Percentiles rank a stretch among this genome's conserved stretches.
Evolutionary conservation across 1,140 invertebrate genomes (phyloP).

Genomic region (Pararge aegeria): DNA sequence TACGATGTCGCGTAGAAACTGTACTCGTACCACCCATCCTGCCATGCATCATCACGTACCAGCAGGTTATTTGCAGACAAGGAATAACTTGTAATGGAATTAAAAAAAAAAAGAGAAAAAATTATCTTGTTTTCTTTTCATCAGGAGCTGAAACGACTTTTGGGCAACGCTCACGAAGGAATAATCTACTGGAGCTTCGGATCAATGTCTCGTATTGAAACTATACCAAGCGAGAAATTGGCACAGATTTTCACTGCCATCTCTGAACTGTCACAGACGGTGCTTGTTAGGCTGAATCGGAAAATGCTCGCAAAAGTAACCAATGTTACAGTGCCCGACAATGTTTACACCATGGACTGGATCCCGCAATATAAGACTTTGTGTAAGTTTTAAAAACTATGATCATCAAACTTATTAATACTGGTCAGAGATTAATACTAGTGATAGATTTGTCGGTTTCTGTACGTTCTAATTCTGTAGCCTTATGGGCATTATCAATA

Average conservation of each 20-base stretch:
- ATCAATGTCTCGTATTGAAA: slow-evolving; percentile 81
- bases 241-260: slow-evolving; percentile 76
- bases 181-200: slow-evolving; percentile 87
- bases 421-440: too few species aligned
- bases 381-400: slow-evolving; percentile 67
- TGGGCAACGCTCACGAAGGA: slow-evolving; percentile 81
- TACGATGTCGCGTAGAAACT: too few species aligned
- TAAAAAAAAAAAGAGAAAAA: too few species aligned
- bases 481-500: too few species aligned
- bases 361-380: slow-evolving; percentile 84
- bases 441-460: too few species aligned
- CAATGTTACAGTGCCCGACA: slow-evolving; percentile 78
- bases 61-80: too few species aligned
- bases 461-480: too few species aligned
- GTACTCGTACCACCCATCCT: too few species aligned
- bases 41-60: too few species aligned
- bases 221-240: slow-evolving; percentile 72
- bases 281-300: slow-evolving; percentile 82
- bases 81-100: too few species aligned
- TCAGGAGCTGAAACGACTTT: slow-evolving; percentile 80
- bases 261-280: slow-evolving; percentile 74
- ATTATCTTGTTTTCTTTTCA: slow-evolving; percentile 7
- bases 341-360: slow-evolving; percentile 83
- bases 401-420: background rate
- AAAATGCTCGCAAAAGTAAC: slow-evolving; percentile 66